These are phyloP conservation scores for Scrobipalpa costella DNA, from an alignment of 2,888 invertebrate species.

Conservation along the genomic window DNA sequence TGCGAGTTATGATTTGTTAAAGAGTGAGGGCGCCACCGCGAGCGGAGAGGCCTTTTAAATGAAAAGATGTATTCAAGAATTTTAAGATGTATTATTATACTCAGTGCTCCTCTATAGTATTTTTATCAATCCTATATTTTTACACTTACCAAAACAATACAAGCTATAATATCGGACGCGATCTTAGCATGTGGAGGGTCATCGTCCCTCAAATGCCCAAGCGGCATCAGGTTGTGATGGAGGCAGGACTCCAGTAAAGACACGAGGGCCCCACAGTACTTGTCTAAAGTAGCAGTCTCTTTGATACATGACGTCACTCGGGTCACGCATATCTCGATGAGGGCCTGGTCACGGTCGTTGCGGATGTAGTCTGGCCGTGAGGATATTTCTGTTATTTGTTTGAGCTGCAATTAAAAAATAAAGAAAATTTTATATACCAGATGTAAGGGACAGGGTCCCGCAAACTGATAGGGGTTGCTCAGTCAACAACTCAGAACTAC, in stretches of 20 bases:
- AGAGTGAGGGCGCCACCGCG: no score
- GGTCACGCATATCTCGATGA: constrained; percentile 97
- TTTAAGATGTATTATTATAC: no score
- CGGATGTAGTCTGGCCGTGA: constrained; percentile 90
- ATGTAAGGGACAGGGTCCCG: no score
- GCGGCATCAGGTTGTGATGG: constrained; percentile 92
- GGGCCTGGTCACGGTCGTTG: constrained; percentile 95
- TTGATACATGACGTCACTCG: constrained; percentile 94
- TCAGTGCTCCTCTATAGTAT: neutral
- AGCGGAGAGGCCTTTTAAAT: no score
- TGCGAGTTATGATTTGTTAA: no score
- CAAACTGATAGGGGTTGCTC: no score
- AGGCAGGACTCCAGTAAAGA: constrained; percentile 92
- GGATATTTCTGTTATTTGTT: constrained; percentile 90
- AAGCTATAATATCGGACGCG: constrained; percentile 96
- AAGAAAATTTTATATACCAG: constrained; percentile 13
- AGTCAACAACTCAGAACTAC: no score
- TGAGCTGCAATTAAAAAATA: constrained; percentile 73
- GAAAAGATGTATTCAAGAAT: no score
- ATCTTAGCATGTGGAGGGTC: constrained; percentile 98
- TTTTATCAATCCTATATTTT: neutral
- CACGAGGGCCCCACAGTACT: constrained; percentile 91
- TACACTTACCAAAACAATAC: constrained; percentile 90
- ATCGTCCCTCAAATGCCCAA: constrained; percentile 84
- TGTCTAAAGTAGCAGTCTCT: constrained; percentile 92